A percentile compares a stretch with the other conserved stretches of the same genome.
Evolutionary conservation across 2,888 invertebrate species (phyloP).

Genomic region (Volucella inanis): DNA sequence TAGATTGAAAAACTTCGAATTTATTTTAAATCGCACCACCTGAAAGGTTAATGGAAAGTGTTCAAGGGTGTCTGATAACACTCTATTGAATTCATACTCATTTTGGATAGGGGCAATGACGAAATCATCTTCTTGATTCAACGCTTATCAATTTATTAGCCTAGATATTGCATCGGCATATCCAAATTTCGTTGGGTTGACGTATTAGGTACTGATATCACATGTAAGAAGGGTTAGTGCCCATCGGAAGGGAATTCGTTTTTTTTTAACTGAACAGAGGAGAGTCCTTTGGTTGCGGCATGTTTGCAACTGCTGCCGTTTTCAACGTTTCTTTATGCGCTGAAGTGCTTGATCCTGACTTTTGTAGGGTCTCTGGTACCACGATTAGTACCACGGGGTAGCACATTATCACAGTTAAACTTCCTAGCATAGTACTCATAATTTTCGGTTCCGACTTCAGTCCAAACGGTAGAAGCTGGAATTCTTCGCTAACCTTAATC

Average conservation of each 20-base stretch:
- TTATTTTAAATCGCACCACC: too few relatives aligned
- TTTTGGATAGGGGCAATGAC: constrained; percentile 37
- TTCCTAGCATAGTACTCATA: too few relatives aligned
- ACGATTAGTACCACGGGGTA: too few relatives aligned
- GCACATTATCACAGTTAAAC: too few relatives aligned
- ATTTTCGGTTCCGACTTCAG: too few relatives aligned
- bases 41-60: constrained; percentile 27
- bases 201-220: constrained; percentile 62
- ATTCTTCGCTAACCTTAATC: too few relatives aligned
- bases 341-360: constrained; percentile 38
- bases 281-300: too few relatives aligned
- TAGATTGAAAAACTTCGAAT: too few relatives aligned
- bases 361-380: too few relatives aligned
- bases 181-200: constrained; percentile 52
- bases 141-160: constrained; percentile 20
- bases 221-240: too few relatives aligned
- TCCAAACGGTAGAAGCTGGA: constrained; percentile 61
- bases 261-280: too few relatives aligned
- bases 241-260: constrained; percentile 68
- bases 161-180: constrained; percentile 41
- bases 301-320: too few relatives aligned
- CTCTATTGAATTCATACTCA: constrained; percentile 32
- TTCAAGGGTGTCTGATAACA: constrained; percentile 16
- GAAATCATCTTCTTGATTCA: constrained; percentile 29
- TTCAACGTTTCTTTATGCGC: constrained; percentile 30